phyloP scores from a whole-genome alignment of 2,797 vertebrate genomes.

The Netta rufina region DNA sequence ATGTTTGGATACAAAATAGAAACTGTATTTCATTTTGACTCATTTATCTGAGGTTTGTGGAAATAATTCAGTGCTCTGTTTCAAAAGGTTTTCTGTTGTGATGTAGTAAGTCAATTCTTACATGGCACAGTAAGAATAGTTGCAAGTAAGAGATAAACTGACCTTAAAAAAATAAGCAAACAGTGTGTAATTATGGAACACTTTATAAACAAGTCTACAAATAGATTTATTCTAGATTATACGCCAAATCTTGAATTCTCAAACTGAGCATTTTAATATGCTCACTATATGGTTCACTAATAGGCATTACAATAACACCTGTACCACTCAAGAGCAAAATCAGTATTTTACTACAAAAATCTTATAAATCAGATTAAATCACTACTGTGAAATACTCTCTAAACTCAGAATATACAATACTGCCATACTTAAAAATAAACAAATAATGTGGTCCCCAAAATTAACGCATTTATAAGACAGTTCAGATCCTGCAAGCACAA shows the following conservation, averaged over 20 bases:
- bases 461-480: neutral
- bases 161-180: neutral
- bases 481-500: neutral
- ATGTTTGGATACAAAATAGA: neutral
- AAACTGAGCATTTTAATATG: neutral
- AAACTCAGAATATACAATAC: neutral
- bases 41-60: neutral
- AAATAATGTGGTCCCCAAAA: neutral
- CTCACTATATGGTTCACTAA: neutral
- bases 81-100: neutral
- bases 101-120: neutral
- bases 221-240: neutral
- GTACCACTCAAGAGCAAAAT: neutral
- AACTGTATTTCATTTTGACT: neutral
- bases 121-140: neutral
- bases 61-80: neutral
- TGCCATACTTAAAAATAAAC: neutral
- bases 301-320: neutral
- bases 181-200: neutral
- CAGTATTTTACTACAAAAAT: neutral
- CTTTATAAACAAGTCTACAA: neutral
- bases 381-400: neutral
- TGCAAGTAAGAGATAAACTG: neutral
- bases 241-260: neutral
- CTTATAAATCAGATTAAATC: neutral